Percentiles rank a stretch among this genome's conserved stretches.
These are phyloP conservation scores for Xanthorhoe designata DNA, from an alignment of 2,888 invertebrate species.

Conservation along the genomic window DNA sequence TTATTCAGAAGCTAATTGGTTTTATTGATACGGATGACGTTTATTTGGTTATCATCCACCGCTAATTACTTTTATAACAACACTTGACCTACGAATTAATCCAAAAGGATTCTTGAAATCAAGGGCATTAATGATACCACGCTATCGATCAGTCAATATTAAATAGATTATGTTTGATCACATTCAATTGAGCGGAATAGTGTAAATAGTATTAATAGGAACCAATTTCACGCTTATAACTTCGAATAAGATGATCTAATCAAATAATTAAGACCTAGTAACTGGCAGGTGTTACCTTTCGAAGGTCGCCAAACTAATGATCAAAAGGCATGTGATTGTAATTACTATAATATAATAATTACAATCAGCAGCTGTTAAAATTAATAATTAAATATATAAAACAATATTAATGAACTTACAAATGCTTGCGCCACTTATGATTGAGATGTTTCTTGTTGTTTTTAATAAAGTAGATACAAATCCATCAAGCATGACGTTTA, in stretches of 20 bases:
- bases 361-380: background rate
- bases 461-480: conserved; percentile 31
- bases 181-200: conserved; percentile 39
- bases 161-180: conserved; percentile 30
- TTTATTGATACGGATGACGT: background rate
- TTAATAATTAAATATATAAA: background rate
- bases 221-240: conserved; percentile 36
- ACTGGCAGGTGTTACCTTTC: conserved; percentile 1
- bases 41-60: background rate
- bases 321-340: background rate
- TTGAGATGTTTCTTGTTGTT: conserved; percentile 47
- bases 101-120: conserved; percentile 10
- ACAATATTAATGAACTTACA: conserved; percentile 4
- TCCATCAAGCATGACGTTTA: conserved; percentile 43
- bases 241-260: conserved; percentile 33
- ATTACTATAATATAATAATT: background rate
- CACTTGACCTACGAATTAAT: conserved; percentile 1
- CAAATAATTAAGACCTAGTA: conserved; percentile 19
- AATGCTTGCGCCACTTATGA: conserved; percentile 31
- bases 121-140: conserved; percentile 14
- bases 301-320: background rate
- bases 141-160: conserved; percentile 40
- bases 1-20: background rate
- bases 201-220: conserved; percentile 33
- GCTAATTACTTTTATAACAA: background rate